Evolutionary conservation across 2,113 vertebrate genomes (phyloP), one percentile per base, ranked within the genome.

Genomic region (Motacilla alba): DNA sequence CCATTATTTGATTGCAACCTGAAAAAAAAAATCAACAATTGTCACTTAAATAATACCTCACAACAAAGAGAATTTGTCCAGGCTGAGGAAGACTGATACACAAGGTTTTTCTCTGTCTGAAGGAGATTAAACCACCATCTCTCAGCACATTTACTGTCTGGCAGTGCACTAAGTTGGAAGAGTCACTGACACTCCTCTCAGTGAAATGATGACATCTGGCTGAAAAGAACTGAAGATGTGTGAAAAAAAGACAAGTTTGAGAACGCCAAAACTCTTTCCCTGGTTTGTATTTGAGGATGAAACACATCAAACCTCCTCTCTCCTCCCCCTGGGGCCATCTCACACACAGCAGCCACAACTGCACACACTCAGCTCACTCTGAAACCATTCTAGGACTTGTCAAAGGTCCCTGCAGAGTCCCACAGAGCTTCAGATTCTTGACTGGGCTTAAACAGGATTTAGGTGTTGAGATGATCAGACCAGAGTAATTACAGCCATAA

Each of bases 141-240:
- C 43, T 0, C 2, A 66, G 49, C 47, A 12, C 26, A n/a, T 69
- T 69, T 66, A 33, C 17, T 11, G 33, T 37, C 47, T 88, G n/a
- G n/a, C 37, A 86, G 43, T 1, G 13, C n/a, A 41, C 14, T 16
- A 62, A 80, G 31, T 5, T 73, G 76, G 69, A 92, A 72, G 26
- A 80, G 27, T 23, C 55, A 47, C 41, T 1, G 1, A 27, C 0
- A 0, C 15, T 56, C 5, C 49, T 69, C 31, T 60, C 59, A 73
- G 22, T 9, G 21, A 69, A 69, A 28, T 0, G 11, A 35, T 24
- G 30, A n/a, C 37, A 66, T 27, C 22, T 9, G 41, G n/a, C 43
- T 70, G 43, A 62, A 83, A 73, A 83, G 27, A 86, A 20, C 18
- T 7, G 11, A 55, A 76, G 30, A 56, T 11, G 37, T 30, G 19